A percentile compares a stretch with the other conserved stretches of the same genome.
Conservation (phyloP, 1,140 invertebrate species). For the Lepeophtheirus salmonis region DNA sequence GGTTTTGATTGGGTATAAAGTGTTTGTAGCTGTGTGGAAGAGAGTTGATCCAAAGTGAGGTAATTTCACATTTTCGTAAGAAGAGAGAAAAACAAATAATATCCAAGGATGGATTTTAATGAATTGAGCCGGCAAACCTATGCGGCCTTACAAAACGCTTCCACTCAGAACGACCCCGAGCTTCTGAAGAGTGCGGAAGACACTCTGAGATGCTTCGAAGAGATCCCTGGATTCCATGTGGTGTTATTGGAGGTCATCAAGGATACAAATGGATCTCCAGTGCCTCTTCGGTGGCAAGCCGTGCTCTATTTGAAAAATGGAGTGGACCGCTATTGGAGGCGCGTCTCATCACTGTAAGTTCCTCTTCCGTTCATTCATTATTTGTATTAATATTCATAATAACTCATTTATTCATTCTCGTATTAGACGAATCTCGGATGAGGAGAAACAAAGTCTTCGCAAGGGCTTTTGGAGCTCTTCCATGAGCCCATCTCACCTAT, state of each 20-base stretch:
- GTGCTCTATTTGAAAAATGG: conserved; percentile 86
- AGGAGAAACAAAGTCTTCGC: conserved; percentile 37
- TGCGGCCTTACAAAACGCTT: conserved; percentile 32
- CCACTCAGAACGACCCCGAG: conserved; percentile 58
- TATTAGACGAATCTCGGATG: conserved; percentile 20
- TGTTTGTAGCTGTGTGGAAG: too few species aligned
- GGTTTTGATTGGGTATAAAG: too few species aligned
- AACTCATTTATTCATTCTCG: background rate
- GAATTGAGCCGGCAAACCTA: background rate
- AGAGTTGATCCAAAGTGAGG: too few species aligned
- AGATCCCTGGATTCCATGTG: conserved; percentile 64
- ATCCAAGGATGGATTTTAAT: background rate
- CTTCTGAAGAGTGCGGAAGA: conserved; percentile 67
- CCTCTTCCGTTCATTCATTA: too few species aligned
- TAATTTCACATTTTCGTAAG: too few species aligned
- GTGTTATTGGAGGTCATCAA: conserved; percentile 38
- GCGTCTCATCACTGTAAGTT: conserved; percentile 3
- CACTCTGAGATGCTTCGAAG: conserved; percentile 67
- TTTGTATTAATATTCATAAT: too few species aligned
- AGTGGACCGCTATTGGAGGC: conserved; percentile 66
- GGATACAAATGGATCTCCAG: conserved; percentile 50
- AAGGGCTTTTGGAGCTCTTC: conserved; percentile 49
- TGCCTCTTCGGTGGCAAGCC: conserved; percentile 75
- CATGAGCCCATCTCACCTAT: conserved; percentile 67
- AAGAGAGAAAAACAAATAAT: background rate